Evolutionary conservation across 2,113 vertebrate genomes (phyloP).

Genomic region (Rhinolophus ferrumequinum): DNA sequence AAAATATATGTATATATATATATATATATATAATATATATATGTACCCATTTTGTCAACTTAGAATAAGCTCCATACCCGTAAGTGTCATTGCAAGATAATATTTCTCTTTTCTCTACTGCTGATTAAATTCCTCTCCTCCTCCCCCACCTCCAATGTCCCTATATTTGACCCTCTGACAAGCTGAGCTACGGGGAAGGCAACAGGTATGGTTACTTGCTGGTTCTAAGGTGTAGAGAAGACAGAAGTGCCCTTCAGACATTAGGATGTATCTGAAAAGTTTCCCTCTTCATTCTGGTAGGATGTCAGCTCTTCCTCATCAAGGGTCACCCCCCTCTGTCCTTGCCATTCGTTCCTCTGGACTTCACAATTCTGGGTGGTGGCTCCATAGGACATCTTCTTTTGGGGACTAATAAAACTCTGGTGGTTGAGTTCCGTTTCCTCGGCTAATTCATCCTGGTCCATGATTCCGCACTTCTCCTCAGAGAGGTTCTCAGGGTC

Average conservation of each 20-base stretch:
- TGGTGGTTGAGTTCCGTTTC: slow-evolving; percentile 93
- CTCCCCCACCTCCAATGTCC: not conserved
- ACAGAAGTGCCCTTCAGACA: slow-evolving; percentile 58
- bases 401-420: slow-evolving; percentile 84
- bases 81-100: not conserved
- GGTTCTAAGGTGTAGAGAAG: slow-evolving; percentile 28
- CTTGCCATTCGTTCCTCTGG: slow-evolving; percentile 87
- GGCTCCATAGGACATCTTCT: slow-evolving; percentile 91
- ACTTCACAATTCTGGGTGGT: slow-evolving; percentile 87
- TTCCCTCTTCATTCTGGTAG: slow-evolving; percentile 89
- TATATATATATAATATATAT: not conserved
- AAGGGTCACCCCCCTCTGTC: slow-evolving; percentile 85
- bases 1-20: not conserved
- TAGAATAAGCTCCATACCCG: not conserved
- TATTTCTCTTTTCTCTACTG: not conserved
- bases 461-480: slow-evolving; percentile 95
- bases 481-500: slow-evolving; percentile 93
- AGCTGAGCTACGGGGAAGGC: slow-evolving; percentile 56
- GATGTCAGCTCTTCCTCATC: slow-evolving; percentile 87
- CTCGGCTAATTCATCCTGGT: slow-evolving; percentile 94
- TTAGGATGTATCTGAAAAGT: slow-evolving; percentile 89
- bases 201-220: slow-evolving; percentile 72
- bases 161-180: slow-evolving; percentile 5
- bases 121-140: not conserved
- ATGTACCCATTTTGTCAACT: not conserved